Evolutionary conservation across 1,140 invertebrate species (phyloP), one percentile per base, ranked within the genome.

Genomic region (Drosophila ficusphila): DNA sequence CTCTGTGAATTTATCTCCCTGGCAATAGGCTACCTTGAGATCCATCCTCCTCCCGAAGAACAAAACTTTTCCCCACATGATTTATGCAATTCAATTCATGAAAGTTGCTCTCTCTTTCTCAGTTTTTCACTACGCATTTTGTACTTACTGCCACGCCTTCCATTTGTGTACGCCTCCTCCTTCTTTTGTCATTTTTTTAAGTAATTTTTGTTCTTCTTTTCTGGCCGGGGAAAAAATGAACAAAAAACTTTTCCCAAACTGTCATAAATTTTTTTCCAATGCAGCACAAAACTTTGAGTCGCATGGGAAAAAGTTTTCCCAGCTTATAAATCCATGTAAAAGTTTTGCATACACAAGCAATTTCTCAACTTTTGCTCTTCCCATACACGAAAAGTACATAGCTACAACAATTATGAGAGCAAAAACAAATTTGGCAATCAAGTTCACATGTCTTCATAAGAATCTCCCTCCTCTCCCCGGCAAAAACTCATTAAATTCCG

Each of bases 51-150:
- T 25, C 25, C 34, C 8, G n/a, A 57, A 73, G 42, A 71, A 52
- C 60, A 74, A 72, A 73, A 73, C 56, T 72, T 73, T 72, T 62
- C 48, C 81, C 51, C 69, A 76, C 58, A 85, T 89, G 85, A 89
- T 89, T 89, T 89, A 89, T 89, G 86, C 85, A 89, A 90, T 90
- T 85, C 86, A 89, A 89, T 89, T 89, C 79, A 89, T 90, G 81
- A 85, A 85, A 89, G 48, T 89, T 81, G 41, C 47, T 69, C 21
- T 65, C 18, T 34, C 23, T 51, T 38, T 71, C 34, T 47, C 34
- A 73, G 33, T 53, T 64, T 72, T 57, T 60, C 51, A 29, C 27
- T 52, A 48, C 53, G 53, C 56, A 57, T 9, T 65, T 75, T 67
- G 61, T 69, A 65, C 41, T 70, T 56, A 23, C 44, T 51, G 39